Conservation (phyloP, 2,888 invertebrate genomes). For the Macrosiphum euphorbiae region DNA sequence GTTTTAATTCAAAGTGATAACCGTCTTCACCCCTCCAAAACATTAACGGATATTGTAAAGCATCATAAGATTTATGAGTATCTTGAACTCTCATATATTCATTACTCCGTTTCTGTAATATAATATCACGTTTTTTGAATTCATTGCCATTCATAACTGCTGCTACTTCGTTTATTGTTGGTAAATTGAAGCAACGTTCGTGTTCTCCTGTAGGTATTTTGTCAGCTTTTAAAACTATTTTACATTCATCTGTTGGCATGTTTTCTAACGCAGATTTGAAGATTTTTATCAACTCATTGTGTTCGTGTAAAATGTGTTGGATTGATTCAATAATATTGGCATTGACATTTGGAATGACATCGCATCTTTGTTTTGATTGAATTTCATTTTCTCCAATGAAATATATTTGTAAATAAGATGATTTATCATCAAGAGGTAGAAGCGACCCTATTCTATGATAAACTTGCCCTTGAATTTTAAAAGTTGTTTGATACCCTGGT, state of each 20-base stretch:
- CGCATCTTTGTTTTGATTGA: background rate
- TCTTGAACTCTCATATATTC: constrained; percentile 3
- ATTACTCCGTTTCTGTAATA: background rate
- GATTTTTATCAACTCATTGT: background rate
- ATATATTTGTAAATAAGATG: background rate
- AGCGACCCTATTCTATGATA: background rate
- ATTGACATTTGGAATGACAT: background rate
- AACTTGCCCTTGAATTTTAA: background rate
- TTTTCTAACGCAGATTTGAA: background rate
- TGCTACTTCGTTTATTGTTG: background rate
- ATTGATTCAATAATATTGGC: background rate
- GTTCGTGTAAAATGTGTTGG: background rate
- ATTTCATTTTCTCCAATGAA: background rate
- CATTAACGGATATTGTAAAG: too few relatives aligned
- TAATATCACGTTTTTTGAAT: background rate
- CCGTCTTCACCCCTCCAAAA: background rate
- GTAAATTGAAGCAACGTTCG: constrained; percentile 1
- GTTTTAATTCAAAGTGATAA: background rate
- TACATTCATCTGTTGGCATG: background rate
- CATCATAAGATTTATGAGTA: constrained; percentile 11
- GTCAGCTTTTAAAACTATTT: background rate
- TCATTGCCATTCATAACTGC: background rate
- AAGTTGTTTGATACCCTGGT: background rate
- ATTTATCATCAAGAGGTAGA: background rate
- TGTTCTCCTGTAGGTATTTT: background rate